Evolutionary conservation across 1,140 invertebrate species (phyloP), one percentile per base, ranked within the genome.

Genomic region (Pachypsylla venusta): DNA sequence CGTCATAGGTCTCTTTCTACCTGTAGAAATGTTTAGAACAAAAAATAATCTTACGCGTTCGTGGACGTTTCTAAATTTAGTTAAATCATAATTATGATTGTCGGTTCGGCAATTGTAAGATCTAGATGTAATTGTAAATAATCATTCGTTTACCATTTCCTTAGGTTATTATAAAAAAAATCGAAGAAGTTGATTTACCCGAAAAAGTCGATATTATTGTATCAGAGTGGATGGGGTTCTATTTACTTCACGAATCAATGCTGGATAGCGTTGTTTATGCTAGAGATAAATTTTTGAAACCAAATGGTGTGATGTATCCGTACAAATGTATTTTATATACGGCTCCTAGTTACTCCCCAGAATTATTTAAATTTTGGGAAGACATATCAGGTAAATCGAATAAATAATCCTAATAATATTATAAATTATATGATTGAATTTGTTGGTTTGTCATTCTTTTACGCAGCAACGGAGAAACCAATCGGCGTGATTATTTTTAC

Each of bases 151-250:
- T 30, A 57, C 39, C n/a, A 25, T 59, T 55, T 53, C 39, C 61
- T 24, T 42, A 72, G 70, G 72, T 85, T 25, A 72, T 83, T 12
- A 75, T 81, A 61, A 74, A 75, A 7, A 80, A 78, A 71, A 75
- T 85, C 7, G 84, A 87, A 70, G 80, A 87, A 57, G 72, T 85
- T 1, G 63, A 66, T 2, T 66, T 85, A 24, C 79, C 80, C 4
- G 81, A 84, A 58, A 87, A 91, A 76, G 91, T 96, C 19, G 95
- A 99, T 71, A 82, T 98, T 22, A 95, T 98, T 64, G 84, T 99
- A 26, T 96, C 92, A 3, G 96, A 99, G 74, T 99, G 96, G 96
- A 99, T 99, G 96, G 96, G 96, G 2, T 98, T 98, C 74, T 98
- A 97, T 73, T 74, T 99, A 42, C 76, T 99, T 5, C 98, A 98